Evolutionary conservation across 2,888 invertebrate species (phyloP).

Genomic region (Pachliopta kotzebuea): DNA sequence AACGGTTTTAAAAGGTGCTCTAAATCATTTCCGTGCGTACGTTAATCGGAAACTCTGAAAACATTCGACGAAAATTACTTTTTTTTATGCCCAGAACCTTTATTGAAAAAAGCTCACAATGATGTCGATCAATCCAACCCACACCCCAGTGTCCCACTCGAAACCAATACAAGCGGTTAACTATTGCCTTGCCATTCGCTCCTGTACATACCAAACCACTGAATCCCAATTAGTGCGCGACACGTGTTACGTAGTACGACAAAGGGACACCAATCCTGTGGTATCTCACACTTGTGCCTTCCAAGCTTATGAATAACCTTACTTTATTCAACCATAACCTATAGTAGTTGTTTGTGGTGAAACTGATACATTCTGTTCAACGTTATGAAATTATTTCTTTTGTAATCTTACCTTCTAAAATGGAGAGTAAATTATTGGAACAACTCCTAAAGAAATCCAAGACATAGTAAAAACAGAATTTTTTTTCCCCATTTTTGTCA

Average conservation of each 20-base stretch:
- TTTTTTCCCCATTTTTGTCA: no score
- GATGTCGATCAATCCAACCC: constrained; percentile 10
- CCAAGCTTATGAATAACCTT: constrained; percentile 3
- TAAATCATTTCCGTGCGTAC: constrained; percentile 17
- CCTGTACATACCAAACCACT: constrained; percentile 23
- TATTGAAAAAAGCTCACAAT: constrained; percentile 12
- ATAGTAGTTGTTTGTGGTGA: not conserved
- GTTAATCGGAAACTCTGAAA: constrained; percentile 22
- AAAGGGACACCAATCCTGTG: constrained; percentile 22
- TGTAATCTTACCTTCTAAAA: not conserved
- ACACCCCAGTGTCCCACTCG: constrained; percentile 6
- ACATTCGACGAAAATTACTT: constrained; percentile 15
- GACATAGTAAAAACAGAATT: no score
- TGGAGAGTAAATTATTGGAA: not conserved
- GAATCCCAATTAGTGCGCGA: constrained; percentile 30
- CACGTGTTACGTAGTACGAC: constrained; percentile 23
- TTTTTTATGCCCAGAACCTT: constrained; percentile 1
- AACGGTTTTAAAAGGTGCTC: constrained; percentile 19
- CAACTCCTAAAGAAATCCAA: no score
- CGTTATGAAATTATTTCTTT: not conserved
- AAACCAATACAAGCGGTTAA: constrained; percentile 26
- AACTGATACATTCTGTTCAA: not conserved
- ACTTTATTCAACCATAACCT: constrained; percentile 1
- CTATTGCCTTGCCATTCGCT: constrained; percentile 14
- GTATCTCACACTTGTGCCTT: constrained; percentile 9